Base-by-base conservation (phyloP, 2,113 vertebrate species). In the Crypturellus undulatus region DNA sequence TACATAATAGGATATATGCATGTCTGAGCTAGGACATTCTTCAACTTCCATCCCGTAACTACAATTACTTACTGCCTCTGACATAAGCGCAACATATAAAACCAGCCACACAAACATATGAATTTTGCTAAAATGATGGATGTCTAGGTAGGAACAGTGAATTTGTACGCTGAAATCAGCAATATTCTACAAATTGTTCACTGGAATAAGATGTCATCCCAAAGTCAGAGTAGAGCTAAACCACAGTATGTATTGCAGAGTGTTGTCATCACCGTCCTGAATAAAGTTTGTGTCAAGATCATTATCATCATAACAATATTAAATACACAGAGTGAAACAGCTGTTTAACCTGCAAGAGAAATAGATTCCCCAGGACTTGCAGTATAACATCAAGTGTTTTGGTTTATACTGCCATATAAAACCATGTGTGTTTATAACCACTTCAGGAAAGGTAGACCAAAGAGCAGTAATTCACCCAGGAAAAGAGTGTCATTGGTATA, bases 41-140 rank as follows among this genome's bases (percentile, higher is more conserved):
- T 88, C 79, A 51, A 16, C 88, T 93, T 85, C 81, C 81, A 34
- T 95, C 62, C 62, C 60, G 45, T 81, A 69, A 20, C 45, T 91
- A 56, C 68, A 88, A 52, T 78, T 92, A 63, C 76, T 68, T 72
- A 34, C 40, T 94, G 87, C 12, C 67, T 93, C 58, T 85, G 83
- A 47, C 76, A 80, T 84, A 94, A 96, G 56, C 0, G 9, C 38
- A 94, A 87, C 84, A 76, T 81, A 83, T 67, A 95, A 93, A 97
- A 89, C 84, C 94, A 96, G 67, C 69, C 80, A 95, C 92, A 82
- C 73, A 92, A 95, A 89, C 79, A 90, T 8, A 64, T 14, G 14
- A 32, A 72, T 79, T 67, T 56, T n/a, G n/a, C 77, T 84, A 51
- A 68, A 70, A 65, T 92, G 89, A 94, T 85, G 56, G 60, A 92